phyloP scores from a whole-genome alignment of 2,888 invertebrate species.

The Scaptomyza parva region DNA sequence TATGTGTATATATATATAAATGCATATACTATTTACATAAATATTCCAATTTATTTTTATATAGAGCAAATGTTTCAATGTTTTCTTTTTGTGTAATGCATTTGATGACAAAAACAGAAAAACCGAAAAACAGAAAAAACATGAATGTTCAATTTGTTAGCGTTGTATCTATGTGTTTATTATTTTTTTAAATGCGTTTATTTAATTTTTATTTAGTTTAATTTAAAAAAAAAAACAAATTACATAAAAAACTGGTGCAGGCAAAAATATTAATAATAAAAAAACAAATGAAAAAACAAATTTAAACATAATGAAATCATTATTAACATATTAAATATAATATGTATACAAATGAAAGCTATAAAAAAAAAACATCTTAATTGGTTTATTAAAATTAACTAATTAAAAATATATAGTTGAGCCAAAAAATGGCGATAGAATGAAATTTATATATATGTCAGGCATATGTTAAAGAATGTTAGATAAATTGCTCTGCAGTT shows the following conservation, averaged over 20 bases:
- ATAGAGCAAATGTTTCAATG: conserved; percentile 52
- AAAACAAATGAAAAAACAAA: conserved; percentile 26
- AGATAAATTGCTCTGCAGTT: conserved; percentile 12
- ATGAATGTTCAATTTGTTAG: conserved; percentile 63
- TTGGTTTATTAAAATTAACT: conserved; percentile 43
- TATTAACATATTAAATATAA: conserved; percentile 18
- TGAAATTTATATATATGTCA: background rate
- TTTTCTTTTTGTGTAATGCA: conserved; percentile 48
- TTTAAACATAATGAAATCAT: conserved; percentile 30
- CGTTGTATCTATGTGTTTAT: conserved; percentile 52
- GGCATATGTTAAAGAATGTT: conserved; percentile 10
- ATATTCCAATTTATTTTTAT: conserved; percentile 58
- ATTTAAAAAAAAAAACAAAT: conserved; percentile 18
- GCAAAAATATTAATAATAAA: conserved; percentile 54
- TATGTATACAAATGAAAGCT: conserved; percentile 2
- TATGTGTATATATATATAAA: conserved; percentile 17
- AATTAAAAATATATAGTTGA: conserved; percentile 10
- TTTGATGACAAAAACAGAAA: too few relatives aligned
- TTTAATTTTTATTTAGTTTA: conserved; percentile 52
- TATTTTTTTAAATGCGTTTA: conserved; percentile 37
- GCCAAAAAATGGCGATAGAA: conserved; percentile 9
- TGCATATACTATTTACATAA: conserved; percentile 26
- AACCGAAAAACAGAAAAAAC: too few relatives aligned
- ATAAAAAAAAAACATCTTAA: conserved; percentile 10
- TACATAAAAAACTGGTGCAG: conserved; percentile 68